Base-by-base conservation (phyloP, 2,113 vertebrate species). In the Corydoras sp. region DNA sequence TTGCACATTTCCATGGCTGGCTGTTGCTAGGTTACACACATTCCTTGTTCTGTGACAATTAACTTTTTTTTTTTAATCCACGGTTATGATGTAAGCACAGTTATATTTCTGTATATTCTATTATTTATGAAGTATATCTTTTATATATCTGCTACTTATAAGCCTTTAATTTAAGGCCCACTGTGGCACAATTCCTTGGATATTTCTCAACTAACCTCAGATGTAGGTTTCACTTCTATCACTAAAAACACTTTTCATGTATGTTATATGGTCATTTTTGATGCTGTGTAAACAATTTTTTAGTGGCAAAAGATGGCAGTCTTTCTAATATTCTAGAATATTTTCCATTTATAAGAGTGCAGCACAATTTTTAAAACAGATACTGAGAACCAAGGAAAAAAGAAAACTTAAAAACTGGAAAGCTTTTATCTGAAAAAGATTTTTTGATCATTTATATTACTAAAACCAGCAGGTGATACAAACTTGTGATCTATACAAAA, bases 1-100 rank as follows among this genome's bases (percentile, higher is more conserved):
- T 15, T 58, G 74, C 30, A 43, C 59, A 79, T 76, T 69, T 79
- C 68, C 62, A 77, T 74, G 61, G 29, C 73, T 70, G 75, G 70
- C 68, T 76, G 79, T 82, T 82, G 77, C 77, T 81, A 81, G 64
- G 79, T 70, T 69, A 77, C 75, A 74, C 58, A 60, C 71, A 58
- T 76, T 74, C 70, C 74, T 69, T 63, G 60, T 75, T 80, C 72
- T 69, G 35, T 59, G 60, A 75, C 76, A 80, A 82, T 82, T 80
- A 79, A 75, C 73, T 75, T 79, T 82, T 79, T 82, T 43, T 43
- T 43, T 43, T 24, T 24, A 24, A 80, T 82, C 75, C 73, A 67
- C 60, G 70, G 59, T 70, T 69, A 70, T 75, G 69, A 54, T 65
- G 66, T 62, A 70, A 71, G 55, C 64, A 69, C 50, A 72, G 64